phyloP scores from a whole-genome alignment of 2,797 vertebrate species.

The Geotria australis region DNA sequence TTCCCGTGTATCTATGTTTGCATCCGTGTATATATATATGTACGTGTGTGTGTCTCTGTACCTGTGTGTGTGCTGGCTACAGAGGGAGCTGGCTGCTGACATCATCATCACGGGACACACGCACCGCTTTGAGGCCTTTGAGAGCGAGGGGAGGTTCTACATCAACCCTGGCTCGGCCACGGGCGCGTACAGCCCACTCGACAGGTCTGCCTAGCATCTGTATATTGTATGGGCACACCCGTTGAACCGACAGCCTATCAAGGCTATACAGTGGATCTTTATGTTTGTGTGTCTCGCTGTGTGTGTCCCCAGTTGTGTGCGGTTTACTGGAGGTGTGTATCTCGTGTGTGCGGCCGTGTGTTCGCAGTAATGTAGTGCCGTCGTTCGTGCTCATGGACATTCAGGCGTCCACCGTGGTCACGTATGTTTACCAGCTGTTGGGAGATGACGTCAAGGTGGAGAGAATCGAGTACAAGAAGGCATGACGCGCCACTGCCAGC shows the following conservation, averaged over 20 bases:
- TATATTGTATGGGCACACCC: too few species aligned
- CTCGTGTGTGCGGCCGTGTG: slow-evolving; percentile 1
- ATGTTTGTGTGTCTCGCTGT: too few species aligned
- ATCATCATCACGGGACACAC: slow-evolving; percentile 97
- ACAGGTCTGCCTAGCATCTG: slow-evolving; percentile 35
- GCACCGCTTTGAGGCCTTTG: slow-evolving; percentile 92
- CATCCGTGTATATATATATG: too few species aligned
- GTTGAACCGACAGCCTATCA: too few species aligned
- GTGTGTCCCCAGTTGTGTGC: too few species aligned
- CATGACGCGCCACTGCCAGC: slow-evolving; percentile 13
- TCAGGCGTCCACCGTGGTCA: slow-evolving; percentile 90
- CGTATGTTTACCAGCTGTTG: slow-evolving; percentile 95
- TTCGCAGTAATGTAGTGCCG: slow-evolving; percentile 73
- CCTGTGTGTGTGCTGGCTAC: slow-evolving; percentile 4
- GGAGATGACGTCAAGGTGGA: slow-evolving; percentile 95
- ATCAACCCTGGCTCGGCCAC: slow-evolving; percentile 95
- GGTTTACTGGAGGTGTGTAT: too few species aligned
- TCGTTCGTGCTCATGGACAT: slow-evolving; percentile 99
- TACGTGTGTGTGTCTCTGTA: too few species aligned
- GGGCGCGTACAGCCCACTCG: slow-evolving; percentile 76
- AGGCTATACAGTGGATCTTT: too few species aligned
- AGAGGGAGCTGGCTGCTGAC: slow-evolving; percentile 88
- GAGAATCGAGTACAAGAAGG: slow-evolving; percentile 95
- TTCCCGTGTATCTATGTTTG: too few species aligned
- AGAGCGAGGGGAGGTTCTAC: slow-evolving; percentile 97